Conservation (phyloP, 2,797 vertebrate species). For the Pteronotus mesoamericanus region DNA sequence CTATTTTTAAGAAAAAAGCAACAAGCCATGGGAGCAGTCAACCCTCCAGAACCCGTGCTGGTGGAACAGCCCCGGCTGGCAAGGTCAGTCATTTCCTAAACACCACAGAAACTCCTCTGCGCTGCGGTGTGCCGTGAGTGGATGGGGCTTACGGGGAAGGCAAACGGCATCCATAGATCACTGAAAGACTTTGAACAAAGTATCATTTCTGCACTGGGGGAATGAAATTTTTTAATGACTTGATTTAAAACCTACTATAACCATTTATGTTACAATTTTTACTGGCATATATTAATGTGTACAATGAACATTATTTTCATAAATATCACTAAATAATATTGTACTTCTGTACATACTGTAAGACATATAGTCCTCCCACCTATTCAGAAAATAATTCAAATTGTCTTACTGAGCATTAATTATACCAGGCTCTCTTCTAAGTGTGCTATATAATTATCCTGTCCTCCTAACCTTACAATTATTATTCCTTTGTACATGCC, state of each 20-base stretch:
- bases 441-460: background rate
- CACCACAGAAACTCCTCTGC: accelerated
- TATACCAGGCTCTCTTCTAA: background rate
- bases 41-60: background rate
- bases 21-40: constrained; percentile 37
- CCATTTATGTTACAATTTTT: background rate
- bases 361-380: background rate
- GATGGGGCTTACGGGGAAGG: background rate
- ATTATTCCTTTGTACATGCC: background rate
- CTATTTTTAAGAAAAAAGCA: constrained; percentile 71
- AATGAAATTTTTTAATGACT: background rate
- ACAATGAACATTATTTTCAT: background rate
- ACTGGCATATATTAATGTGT: background rate
- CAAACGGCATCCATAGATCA: background rate
- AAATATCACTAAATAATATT: background rate
- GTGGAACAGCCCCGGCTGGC: background rate
- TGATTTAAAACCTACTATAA: constrained; percentile 14
- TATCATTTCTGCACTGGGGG: background rate
- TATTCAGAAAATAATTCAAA: constrained; percentile 37
- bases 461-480: background rate
- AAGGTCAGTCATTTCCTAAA: constrained; percentile 68
- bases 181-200: background rate
- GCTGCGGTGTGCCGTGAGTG: background rate
- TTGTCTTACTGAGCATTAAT: background rate
- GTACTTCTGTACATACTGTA: background rate